Evolutionary conservation across 30 jellyfish, hydroid and myxozoan species (phyloP).

Genomic region (Hydractinia symbiolongicarpus): DNA sequence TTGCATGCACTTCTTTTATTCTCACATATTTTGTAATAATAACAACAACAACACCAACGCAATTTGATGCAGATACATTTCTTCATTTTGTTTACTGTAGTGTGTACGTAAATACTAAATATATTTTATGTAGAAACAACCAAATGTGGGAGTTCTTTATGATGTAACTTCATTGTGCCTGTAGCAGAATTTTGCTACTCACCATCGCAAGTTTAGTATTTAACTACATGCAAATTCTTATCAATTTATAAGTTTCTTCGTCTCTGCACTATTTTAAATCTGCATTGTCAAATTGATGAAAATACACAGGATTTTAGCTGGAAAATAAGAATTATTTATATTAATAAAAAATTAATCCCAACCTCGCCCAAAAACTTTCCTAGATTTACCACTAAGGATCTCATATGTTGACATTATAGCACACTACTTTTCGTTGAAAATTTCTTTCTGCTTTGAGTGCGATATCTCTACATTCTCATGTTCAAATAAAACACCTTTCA

Average conservation of each 20-base stretch:
- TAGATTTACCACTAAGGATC: too few species aligned
- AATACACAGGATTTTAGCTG: too few species aligned
- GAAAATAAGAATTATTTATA: too few species aligned
- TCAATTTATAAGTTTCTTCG: not conserved
- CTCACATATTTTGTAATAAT: constrained; percentile 1
- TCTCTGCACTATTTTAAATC: not conserved
- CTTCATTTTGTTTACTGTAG: constrained; percentile 12
- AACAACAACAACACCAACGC: not conserved
- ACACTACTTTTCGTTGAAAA: too few species aligned
- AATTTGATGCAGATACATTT: not conserved
- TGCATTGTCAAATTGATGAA: not conserved
- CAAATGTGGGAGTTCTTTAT: not conserved
- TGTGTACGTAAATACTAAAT: constrained; percentile 12
- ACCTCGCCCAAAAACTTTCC: too few species aligned
- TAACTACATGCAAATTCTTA: not conserved
- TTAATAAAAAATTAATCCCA: too few species aligned
- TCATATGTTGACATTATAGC: too few species aligned
- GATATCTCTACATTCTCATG: too few species aligned
- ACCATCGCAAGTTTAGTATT: not conserved
- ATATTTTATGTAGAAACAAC: constrained; percentile 9
- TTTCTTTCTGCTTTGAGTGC: too few species aligned
- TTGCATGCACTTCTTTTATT: not conserved
- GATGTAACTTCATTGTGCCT: not conserved
- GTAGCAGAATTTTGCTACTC: too few species aligned
- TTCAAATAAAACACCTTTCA: too few species aligned